phyloP scores from a whole-genome alignment of 2,797 vertebrate species.

The Acropternis orthonyx region DNA sequence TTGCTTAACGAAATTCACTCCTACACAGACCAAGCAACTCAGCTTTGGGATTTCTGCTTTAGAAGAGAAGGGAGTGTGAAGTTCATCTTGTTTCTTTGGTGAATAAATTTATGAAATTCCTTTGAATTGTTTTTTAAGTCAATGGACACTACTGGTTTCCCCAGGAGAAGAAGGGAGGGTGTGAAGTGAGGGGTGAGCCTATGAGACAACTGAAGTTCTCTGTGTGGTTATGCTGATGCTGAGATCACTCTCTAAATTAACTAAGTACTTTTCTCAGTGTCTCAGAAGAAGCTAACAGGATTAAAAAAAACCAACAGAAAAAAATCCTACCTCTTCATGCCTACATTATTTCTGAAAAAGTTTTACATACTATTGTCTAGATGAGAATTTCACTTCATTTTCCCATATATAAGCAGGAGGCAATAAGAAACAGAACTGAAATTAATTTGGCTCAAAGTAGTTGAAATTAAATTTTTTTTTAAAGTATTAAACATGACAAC shows the following conservation, averaged over 20 bases:
- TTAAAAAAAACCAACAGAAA: accelerated
- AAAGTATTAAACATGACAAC: not conserved
- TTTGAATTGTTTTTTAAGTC: not conserved
- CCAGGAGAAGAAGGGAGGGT: not conserved
- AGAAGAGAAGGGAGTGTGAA: not conserved
- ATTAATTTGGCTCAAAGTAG: not conserved
- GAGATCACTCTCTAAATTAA: not conserved
- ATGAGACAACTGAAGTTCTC: not conserved
- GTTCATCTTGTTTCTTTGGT: not conserved
- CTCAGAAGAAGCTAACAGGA: not conserved
- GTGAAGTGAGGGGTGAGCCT: not conserved
- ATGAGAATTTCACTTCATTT: not conserved
- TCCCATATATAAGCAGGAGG: not conserved
- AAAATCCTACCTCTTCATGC: not conserved
- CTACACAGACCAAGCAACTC: not conserved
- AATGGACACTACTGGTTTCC: not conserved
- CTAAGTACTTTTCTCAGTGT: not conserved
- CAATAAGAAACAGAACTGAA: not conserved
- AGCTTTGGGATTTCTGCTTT: not conserved
- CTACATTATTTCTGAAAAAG: not conserved
- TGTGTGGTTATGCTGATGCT: not conserved
- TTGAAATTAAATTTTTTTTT: not conserved
- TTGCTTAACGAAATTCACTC: constrained; percentile 21
- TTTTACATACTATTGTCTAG: not conserved
- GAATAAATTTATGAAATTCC: not conserved